These are phyloP conservation scores for Anoplius nigerrimus DNA, from an alignment of 2,888 invertebrate species.

Conservation along the genomic window DNA sequence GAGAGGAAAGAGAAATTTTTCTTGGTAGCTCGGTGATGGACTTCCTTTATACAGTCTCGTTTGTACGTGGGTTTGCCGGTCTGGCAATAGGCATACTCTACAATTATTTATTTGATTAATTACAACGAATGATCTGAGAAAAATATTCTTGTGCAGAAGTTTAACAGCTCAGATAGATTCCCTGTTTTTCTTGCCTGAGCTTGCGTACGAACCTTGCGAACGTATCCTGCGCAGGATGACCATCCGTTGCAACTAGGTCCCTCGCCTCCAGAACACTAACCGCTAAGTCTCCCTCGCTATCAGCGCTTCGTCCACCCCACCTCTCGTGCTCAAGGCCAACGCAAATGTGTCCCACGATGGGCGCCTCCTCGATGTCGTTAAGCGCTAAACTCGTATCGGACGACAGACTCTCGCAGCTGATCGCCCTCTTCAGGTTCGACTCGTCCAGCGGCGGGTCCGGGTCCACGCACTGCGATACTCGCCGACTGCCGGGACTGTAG, in stretches of 20 bases:
- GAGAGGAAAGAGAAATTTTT: constrained; percentile 81
- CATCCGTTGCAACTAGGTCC: constrained; percentile 81
- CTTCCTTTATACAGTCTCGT: constrained; percentile 83
- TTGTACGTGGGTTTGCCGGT: constrained; percentile 82
- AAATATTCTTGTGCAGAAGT: no score
- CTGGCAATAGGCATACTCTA: constrained; percentile 84
- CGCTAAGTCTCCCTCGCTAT: constrained; percentile 78
- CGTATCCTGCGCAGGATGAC: constrained; percentile 81
- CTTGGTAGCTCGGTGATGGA: constrained; percentile 85
- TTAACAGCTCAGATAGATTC: no score
- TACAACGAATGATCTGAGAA: no score
- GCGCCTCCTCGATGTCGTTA: constrained; percentile 83
- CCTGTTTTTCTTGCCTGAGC: neutral
- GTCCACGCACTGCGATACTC: constrained; percentile 64
- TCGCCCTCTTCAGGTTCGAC: constrained; percentile 79
- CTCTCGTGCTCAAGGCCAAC: constrained; percentile 87
- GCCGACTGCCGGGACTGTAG: constrained; percentile 56
- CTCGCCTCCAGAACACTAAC: constrained; percentile 87
- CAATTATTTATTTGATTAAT: no score
- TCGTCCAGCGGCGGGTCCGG: constrained; percentile 67
- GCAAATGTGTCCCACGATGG: constrained; percentile 85
- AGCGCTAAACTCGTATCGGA: constrained; percentile 86
- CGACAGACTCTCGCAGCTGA: constrained; percentile 88
- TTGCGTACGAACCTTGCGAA: constrained; percentile 78
- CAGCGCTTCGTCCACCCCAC: constrained; percentile 78